Conservation (phyloP, 2,113 vertebrate genomes). For the Pseudorasbora parva region DNA sequence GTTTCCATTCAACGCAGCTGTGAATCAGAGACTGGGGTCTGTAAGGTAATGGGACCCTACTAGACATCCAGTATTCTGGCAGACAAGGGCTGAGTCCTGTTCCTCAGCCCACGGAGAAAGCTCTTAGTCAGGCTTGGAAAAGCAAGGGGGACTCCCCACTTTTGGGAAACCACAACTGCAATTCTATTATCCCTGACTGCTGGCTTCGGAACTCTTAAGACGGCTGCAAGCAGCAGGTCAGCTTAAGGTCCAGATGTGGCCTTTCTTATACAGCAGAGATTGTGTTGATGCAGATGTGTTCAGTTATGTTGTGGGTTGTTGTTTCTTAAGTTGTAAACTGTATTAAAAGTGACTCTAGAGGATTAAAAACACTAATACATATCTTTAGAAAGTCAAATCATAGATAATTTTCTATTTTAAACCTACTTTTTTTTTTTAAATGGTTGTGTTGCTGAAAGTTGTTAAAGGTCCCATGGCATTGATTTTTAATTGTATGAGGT, state of each 20-base stretch:
- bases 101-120: conserved; percentile 29
- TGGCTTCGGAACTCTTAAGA: conserved; percentile 19
- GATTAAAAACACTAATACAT: neutral
- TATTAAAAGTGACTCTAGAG: neutral
- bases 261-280: conserved; percentile 28
- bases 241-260: conserved; percentile 38
- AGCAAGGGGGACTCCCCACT: conserved; percentile 44
- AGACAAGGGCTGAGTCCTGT: conserved; percentile 42
- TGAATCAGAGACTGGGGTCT: conserved; percentile 43
- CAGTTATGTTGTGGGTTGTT: neutral
- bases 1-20: conserved; percentile 21
- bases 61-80: conserved; percentile 42
- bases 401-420: too few species aligned
- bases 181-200: conserved; percentile 3
- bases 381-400: neutral
- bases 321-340: neutral
- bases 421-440: too few species aligned
- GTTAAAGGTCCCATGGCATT: too few species aligned
- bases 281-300: conserved; percentile 19
- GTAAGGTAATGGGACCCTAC: conserved; percentile 43
- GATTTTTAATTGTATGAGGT: too few species aligned
- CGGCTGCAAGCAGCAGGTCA: conserved; percentile 38
- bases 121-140: conserved; percentile 51
- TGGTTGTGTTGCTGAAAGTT: neutral
- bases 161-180: conserved; percentile 49